Evolutionary conservation across 2,113 vertebrate genomes (phyloP), one percentile per base, ranked within the genome.

Genomic region (Ifrita kowaldi): DNA sequence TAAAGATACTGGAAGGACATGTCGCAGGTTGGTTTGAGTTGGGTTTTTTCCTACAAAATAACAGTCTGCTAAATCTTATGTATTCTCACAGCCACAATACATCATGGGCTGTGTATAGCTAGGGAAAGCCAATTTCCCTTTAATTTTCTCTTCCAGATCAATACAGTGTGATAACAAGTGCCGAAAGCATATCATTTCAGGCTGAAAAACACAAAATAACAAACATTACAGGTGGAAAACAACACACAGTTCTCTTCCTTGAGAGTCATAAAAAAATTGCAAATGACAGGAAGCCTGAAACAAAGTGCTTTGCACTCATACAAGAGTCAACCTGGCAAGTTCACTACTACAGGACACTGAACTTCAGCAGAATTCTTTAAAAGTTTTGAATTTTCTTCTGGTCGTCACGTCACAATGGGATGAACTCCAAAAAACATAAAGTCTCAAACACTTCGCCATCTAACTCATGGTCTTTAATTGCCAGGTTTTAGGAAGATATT

Each of bases 21-120:
- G 4, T 4, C 71, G 49, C 59, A 88, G 35, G 21, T 13, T 37
- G n/a, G 17, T 24, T 44, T 37, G 3, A 28, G 9, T 46, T 56
- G 16, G 7, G 1, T 1, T 63, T 42, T 59, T 37, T 64, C 2
- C 60, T 52, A 60, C 42, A 79, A 55, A 92, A 53, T 49, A 46
- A 16, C 12, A 55, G 30, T 20, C 67, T 76, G 27, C 30, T 78
- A 68, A 79, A 88, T 76, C 27, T 56, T 14, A 44, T 3, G 24
- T 52, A 55, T 35, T 52, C 60, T 84, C 70, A 59, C 35, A 76
- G 52, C 23, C 70, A 50, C 27, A 33, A 50, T 21, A 75, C 17
- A 82, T 46, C 70, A 50, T 0, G 0, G 42, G 14, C 55, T 37
- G 33, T 4, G 22, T 1, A 47, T 0, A 73, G 39, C 19, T 19